These are phyloP conservation scores for Spicauda simplicius DNA, from an alignment of 2,888 invertebrate genomes.

Conservation along the genomic window DNA sequence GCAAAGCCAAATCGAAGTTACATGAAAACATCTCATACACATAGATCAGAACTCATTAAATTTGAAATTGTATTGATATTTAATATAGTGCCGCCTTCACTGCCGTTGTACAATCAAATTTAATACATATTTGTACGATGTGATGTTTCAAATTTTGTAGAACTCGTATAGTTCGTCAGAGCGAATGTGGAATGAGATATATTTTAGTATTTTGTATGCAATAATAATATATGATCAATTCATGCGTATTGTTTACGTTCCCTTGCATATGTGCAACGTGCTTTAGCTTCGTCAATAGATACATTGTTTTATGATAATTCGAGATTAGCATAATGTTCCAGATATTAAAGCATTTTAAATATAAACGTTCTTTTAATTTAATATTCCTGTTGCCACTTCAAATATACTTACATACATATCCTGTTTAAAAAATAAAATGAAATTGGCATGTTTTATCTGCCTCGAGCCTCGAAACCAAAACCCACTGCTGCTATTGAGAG, in stretches of 20 bases:
- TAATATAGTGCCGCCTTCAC: conserved; percentile 38
- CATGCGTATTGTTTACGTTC: conserved; percentile 39
- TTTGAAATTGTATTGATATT: conserved; percentile 35
- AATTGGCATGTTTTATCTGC: too few relatives aligned
- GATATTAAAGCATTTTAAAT: conserved; percentile 67
- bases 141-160: conserved; percentile 35
- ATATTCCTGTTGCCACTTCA: not conserved
- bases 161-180: conserved; percentile 38
- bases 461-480: too few relatives aligned
- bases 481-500: too few relatives aligned
- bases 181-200: conserved; percentile 38
- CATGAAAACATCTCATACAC: conserved; percentile 31
- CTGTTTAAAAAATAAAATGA: too few relatives aligned
- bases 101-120: conserved; percentile 42
- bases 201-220: conserved; percentile 52
- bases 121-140: conserved; percentile 21
- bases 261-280: conserved; percentile 53
- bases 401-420: too few relatives aligned
- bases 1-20: conserved; percentile 37
- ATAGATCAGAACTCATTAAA: conserved; percentile 37
- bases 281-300: conserved; percentile 65
- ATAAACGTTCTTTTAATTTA: conserved; percentile 45
- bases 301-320: conserved; percentile 62
- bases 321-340: conserved; percentile 67
- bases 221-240: conserved; percentile 44